These are phyloP conservation scores for Augochlorella aurata DNA, from an alignment of 2,888 invertebrate genomes.

Conservation along the genomic window DNA sequence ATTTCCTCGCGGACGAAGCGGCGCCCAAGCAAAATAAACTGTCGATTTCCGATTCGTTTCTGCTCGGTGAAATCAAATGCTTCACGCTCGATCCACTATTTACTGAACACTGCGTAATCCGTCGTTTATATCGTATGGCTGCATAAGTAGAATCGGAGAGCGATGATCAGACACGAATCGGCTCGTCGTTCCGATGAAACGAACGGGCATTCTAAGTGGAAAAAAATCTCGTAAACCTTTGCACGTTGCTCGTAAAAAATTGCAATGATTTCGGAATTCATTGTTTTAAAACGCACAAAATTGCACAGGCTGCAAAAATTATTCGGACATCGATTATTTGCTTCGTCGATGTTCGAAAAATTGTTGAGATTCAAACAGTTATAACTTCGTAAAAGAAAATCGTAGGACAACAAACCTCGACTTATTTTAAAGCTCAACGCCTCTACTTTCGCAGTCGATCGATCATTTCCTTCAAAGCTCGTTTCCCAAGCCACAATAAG, in stretches of 20 bases:
- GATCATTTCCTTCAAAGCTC: too few relatives aligned
- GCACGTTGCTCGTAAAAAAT: background rate
- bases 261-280: background rate
- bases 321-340: too few relatives aligned
- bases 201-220: too few relatives aligned
- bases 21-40: background rate
- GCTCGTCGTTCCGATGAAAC: background rate
- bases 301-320: too few relatives aligned
- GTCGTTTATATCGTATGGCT: background rate
- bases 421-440: too few relatives aligned
- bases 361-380: too few relatives aligned
- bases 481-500: too few relatives aligned
- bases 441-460: too few relatives aligned
- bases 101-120: background rate
- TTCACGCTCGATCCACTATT: background rate
- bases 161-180: background rate
- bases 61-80: background rate
- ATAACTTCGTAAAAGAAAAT: too few relatives aligned
- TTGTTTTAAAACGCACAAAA: background rate
- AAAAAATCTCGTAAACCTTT: background rate
- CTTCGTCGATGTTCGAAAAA: too few relatives aligned
- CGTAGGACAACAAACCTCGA: too few relatives aligned
- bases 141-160: background rate
- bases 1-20: background rate
- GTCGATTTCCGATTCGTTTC: background rate